phyloP scores from a whole-genome alignment of 2,797 vertebrate species.

The Antrozous pallidus region DNA sequence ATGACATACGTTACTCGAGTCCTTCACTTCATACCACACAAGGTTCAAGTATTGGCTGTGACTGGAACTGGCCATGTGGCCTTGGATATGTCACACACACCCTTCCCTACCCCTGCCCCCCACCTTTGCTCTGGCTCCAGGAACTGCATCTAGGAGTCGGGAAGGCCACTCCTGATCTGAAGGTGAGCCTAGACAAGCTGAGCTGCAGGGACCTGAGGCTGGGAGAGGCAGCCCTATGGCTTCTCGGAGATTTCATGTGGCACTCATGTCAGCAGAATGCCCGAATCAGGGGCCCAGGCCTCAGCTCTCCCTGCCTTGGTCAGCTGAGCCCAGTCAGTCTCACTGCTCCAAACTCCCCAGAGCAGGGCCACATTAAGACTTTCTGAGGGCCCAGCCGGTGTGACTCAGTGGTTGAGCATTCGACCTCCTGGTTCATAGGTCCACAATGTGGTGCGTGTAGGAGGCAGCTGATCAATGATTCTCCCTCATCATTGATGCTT shows the following conservation, averaged over 20 bases:
- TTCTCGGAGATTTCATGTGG: not conserved
- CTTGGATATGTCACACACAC: not conserved
- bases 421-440: too few relatives aligned
- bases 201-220: not conserved
- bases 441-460: too few relatives aligned
- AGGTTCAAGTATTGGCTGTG: not conserved
- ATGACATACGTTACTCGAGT: accelerated
- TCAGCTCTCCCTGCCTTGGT: not conserved
- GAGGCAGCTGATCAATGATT: too few relatives aligned
- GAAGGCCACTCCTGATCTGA: not conserved
- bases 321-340: not conserved
- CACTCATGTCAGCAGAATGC: not conserved
- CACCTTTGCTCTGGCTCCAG: not conserved
- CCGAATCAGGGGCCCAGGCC: not conserved
- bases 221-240: not conserved
- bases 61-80: not conserved
- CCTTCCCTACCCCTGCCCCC: not conserved
- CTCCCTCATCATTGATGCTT: too few relatives aligned
- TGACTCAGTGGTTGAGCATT: too few relatives aligned
- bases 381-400: not conserved
- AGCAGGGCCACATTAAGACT: not conserved
- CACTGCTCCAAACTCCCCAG: not conserved
- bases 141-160: not conserved
- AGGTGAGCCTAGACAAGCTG: not conserved
- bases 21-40: not conserved